Conservation (phyloP, 2,113 vertebrate genomes). For the Elgaria multicarinata region DNA sequence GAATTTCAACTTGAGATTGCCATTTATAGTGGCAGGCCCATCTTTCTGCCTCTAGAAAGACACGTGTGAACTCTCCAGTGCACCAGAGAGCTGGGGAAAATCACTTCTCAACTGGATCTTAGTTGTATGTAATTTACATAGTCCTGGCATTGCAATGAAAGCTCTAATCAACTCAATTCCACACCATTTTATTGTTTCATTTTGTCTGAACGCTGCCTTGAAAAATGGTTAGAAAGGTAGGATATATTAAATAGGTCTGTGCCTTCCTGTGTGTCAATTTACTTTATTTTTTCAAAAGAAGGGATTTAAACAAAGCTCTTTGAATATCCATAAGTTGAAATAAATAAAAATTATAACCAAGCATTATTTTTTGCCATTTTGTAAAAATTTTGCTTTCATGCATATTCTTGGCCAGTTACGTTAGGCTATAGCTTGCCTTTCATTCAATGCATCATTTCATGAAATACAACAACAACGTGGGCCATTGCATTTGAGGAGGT, state of each 20-base stretch:
- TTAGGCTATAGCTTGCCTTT: background rate
- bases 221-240: background rate
- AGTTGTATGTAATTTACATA: background rate
- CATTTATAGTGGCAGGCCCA: background rate
- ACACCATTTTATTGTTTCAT: background rate
- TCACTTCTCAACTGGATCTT: background rate
- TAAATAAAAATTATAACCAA: background rate
- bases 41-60: background rate
- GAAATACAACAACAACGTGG: background rate
- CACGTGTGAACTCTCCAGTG: background rate
- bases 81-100: background rate
- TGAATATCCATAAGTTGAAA: background rate
- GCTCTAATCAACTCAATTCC: background rate
- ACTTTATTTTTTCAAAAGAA: background rate
- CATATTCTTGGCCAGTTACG: background rate
- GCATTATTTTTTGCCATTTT: background rate
- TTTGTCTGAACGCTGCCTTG: background rate
- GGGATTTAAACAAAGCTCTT: background rate
- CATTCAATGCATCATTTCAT: background rate
- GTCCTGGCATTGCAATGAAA: background rate
- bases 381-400: background rate
- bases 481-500: background rate
- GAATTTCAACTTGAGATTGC: background rate
- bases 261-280: background rate
- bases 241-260: slow-evolving; percentile 28